phyloP scores from a whole-genome alignment of 1,140 invertebrate species.

The Chionoecetes opilio region DNA sequence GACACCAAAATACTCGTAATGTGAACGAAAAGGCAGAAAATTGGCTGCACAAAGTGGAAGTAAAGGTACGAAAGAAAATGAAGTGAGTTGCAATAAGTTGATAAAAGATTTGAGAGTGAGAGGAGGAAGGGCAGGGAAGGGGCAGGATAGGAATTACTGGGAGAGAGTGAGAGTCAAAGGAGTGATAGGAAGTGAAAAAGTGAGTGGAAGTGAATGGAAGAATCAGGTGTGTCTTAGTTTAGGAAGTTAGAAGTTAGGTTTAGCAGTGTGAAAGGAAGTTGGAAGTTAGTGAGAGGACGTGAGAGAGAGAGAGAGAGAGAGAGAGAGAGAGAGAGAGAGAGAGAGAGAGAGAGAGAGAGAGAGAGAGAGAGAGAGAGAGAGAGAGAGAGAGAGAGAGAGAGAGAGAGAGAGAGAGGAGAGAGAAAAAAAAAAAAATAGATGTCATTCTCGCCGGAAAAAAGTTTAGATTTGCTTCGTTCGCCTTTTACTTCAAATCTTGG shows the following conservation, averaged over 20 bases:
- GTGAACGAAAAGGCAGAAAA: too few relatives aligned
- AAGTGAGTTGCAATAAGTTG: too few relatives aligned
- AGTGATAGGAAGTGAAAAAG: not conserved
- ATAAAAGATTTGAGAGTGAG: too few relatives aligned
- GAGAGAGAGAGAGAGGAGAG: not conserved
- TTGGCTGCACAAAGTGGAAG: too few relatives aligned
- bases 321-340: slow-evolving; percentile 33
- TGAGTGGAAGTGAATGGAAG: not conserved
- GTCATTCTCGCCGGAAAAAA: slow-evolving; percentile 1
- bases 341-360: slow-evolving; percentile 9
- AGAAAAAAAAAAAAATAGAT: not conserved
- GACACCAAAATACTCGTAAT: too few relatives aligned
- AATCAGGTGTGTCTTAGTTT: not conserved
- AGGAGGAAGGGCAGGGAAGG: too few relatives aligned
- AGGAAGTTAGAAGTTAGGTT: not conserved
- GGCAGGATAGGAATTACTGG: too few relatives aligned
- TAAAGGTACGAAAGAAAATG: too few relatives aligned
- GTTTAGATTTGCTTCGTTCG: not conserved
- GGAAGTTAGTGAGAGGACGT: not conserved
- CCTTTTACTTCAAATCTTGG: not conserved
- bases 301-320: not conserved
- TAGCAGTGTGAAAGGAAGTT: not conserved
- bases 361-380: slow-evolving; percentile 27
- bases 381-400: slow-evolving; percentile 27
- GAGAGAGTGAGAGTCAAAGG: too few relatives aligned